Base-by-base conservation (phyloP, 23 tunicate species). In the Styela plicata region DNA sequence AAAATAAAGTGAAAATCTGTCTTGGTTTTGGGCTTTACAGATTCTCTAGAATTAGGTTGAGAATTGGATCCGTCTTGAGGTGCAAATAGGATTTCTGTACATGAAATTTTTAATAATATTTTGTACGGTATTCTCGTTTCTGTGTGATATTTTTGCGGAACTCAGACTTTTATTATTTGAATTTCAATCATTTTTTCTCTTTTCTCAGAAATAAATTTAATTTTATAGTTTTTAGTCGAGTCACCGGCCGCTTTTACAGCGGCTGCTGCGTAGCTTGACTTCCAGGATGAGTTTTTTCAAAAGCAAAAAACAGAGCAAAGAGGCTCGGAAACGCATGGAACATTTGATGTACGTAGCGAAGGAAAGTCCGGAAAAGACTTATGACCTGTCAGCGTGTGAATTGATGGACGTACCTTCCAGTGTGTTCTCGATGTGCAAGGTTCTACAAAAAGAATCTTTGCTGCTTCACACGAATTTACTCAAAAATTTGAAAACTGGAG, bases 231-330 rank as follows among this genome's bases (percentile, higher is more conserved):
- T 44, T 44, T 44, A 44, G 7, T 44, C 57, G 13, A 5, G 13
- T 13, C 13, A 5, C 13, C 7, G 57, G 57, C 57, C 57, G 57
- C 57, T 44, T 44, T 13, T n/a, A n/a, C 7, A 27, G 70, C 70
- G 30, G 70, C 31, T 18, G 17, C 70, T 24, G n/a, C n/a, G n/a
- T n/a, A n/a, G n/a, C n/a, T n/a, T n/a, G 31, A 24, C 19, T 52
- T 29, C 5, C 26, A 82, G 31, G 0, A 90, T 90, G 96, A 84
- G 85, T 63, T 57, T 90, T 2, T 87, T 92, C 36, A 74, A 68
- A 80, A 83, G 79, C 34, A 92, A 87, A 69, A 92, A 87, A 34
- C 98, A 93, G 69, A 93, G 98, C 79, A 93, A 93, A 85, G 89
- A 93, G 34, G 98, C 98, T 35, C 85, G 82, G 28, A 73, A 76